Percentiles rank a stretch among this genome's conserved stretches.
These are phyloP conservation scores for Sinocyclocheilus maitianheensis DNA, from an alignment of 2,113 vertebrate genomes.

Conservation along the genomic window DNA sequence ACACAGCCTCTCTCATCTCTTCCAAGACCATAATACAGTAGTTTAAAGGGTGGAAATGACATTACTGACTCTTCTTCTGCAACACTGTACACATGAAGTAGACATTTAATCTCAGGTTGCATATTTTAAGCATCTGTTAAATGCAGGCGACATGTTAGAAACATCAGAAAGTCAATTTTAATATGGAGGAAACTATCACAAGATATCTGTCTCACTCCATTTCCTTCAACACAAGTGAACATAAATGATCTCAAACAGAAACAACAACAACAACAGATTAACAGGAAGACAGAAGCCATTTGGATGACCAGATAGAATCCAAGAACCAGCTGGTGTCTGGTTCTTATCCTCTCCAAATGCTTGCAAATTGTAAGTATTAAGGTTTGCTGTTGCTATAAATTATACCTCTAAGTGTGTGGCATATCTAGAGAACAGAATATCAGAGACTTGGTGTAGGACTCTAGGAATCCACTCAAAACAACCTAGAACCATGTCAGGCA, in stretches of 20 bases:
- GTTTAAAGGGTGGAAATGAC: not conserved
- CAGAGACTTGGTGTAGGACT: not conserved
- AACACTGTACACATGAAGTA: too few relatives aligned
- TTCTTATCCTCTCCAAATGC: not conserved
- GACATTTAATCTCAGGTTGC: not conserved
- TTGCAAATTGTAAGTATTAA: not conserved
- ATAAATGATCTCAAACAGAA: constrained; percentile 4
- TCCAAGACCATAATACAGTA: not conserved
- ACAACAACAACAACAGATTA: constrained; percentile 11
- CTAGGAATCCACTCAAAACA: not conserved
- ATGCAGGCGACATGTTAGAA: not conserved
- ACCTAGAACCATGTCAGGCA: not conserved
- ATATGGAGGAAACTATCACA: not conserved
- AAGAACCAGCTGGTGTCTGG: constrained; percentile 25
- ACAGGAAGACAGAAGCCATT: constrained; percentile 18
- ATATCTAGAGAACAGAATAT: not conserved
- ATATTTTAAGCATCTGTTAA: not conserved
- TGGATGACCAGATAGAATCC: not conserved
- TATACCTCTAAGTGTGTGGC: not conserved
- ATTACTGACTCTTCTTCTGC: not conserved
- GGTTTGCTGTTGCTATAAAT: not conserved
- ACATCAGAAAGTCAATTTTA: not conserved
- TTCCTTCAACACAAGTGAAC: not conserved
- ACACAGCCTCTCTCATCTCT: not conserved
- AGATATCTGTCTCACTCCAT: not conserved